phyloP scores from a whole-genome alignment of 2,888 invertebrate genomes.

The Phyto melanocephala region DNA sequence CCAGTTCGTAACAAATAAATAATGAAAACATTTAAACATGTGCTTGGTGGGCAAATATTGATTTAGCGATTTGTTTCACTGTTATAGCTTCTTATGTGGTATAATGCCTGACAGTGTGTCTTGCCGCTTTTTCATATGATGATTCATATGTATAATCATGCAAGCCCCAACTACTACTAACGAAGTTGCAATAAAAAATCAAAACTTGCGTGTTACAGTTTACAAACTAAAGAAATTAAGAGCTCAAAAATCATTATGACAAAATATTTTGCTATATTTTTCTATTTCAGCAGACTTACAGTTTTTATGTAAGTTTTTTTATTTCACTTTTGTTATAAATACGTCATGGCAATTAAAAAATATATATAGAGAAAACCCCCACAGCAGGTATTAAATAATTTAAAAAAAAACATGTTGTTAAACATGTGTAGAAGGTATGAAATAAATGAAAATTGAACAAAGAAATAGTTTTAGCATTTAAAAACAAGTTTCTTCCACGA shows the following conservation, averaged over 20 bases:
- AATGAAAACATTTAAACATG: not conserved
- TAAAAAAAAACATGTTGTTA: not conserved
- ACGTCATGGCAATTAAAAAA: conserved; percentile 61
- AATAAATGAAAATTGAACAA: not conserved
- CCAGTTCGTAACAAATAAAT: not conserved
- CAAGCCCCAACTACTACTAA: not conserved
- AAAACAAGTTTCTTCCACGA: not conserved
- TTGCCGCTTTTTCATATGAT: conserved; percentile 1
- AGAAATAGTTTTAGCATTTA: not conserved
- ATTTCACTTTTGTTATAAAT: conserved; percentile 41
- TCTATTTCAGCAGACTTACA: not conserved
- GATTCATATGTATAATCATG: conserved; percentile 19
- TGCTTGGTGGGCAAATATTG: conserved; percentile 25
- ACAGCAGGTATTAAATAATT: conserved; percentile 7
- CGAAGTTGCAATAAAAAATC: not conserved
- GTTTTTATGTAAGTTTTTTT: conserved; percentile 12
- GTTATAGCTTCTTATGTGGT: not conserved
- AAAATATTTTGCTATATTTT: not conserved
- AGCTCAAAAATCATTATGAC: not conserved
- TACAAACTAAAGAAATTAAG: not conserved
- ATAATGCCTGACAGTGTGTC: not conserved
- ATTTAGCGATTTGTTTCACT: conserved; percentile 2
- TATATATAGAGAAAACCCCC: not conserved
- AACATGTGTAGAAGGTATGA: not conserved
- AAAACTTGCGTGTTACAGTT: conserved; percentile 39